Conservation (phyloP, 2,888 invertebrate species). For the Drosophila prolongata region DNA sequence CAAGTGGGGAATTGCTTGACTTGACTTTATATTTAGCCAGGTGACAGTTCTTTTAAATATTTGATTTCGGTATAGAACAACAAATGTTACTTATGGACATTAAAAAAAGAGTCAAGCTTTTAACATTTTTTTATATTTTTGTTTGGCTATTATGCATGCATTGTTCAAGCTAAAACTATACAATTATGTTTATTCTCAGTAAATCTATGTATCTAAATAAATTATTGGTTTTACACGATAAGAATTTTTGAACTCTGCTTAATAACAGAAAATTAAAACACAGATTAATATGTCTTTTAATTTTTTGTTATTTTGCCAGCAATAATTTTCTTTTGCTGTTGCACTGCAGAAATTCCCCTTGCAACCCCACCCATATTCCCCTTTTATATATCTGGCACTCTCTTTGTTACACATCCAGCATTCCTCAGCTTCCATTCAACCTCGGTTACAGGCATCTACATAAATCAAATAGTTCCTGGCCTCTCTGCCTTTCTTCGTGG, state of each 20-base stretch:
- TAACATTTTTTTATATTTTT: no score
- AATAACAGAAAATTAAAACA: no score
- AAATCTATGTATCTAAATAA: no score
- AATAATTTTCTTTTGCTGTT: not conserved
- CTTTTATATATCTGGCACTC: not conserved
- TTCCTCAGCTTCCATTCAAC: slow-evolving; percentile 24
- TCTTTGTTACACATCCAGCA: slow-evolving; percentile 26
- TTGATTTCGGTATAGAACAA: no score
- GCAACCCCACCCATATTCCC: not conserved
- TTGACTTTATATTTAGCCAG: not conserved
- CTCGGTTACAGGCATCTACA: slow-evolving; percentile 42
- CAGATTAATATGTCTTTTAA: no score
- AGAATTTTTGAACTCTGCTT: no score
- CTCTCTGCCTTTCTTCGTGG: slow-evolving; percentile 22
- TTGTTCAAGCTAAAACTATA: no score
- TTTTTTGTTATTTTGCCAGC: not conserved
- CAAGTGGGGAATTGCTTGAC: not conserved
- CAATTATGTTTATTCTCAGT: no score
- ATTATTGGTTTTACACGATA: no score
- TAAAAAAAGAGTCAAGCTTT: not conserved
- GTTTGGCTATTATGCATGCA: no score
- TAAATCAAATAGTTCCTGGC: slow-evolving; percentile 70
- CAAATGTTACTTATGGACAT: not conserved
- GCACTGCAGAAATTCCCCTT: not conserved
- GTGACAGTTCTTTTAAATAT: slow-evolving; percentile 2